Evolutionary conservation across 1,140 invertebrate species (phyloP).

Genomic region (Macrobrachium rosenbergii): DNA sequence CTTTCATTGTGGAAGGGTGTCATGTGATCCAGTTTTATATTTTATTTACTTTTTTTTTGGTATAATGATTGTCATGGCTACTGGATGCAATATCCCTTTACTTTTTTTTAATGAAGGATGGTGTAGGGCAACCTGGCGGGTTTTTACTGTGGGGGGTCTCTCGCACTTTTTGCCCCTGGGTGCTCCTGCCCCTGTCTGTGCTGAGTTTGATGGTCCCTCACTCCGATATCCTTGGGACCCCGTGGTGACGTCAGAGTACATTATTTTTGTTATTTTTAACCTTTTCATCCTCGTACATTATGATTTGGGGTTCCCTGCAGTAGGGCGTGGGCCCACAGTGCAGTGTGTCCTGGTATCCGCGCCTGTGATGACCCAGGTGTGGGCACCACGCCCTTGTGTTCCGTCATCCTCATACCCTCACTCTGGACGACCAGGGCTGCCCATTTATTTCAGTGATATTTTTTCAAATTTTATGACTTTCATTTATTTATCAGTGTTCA

Average conservation of each 20-base stretch:
- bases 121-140: constrained; percentile 10
- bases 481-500: constrained; percentile 21
- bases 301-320: constrained; percentile 29
- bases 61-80: too few relatives aligned
- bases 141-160: not conserved
- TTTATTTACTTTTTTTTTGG: too few relatives aligned
- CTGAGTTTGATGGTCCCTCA: constrained; percentile 43
- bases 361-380: constrained; percentile 31
- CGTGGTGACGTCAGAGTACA: constrained; percentile 45
- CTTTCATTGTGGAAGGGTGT: too few relatives aligned
- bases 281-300: constrained; percentile 32
- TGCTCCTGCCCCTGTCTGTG: constrained; percentile 49
- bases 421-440: constrained; percentile 42
- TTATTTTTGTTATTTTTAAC: constrained; percentile 24
- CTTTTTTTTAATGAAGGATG: not conserved
- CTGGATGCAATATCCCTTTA: too few relatives aligned
- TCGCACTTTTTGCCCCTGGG: constrained; percentile 20
- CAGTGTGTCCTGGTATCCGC: constrained; percentile 24
- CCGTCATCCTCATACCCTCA: constrained; percentile 32
- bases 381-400: constrained; percentile 35
- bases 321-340: constrained; percentile 37
- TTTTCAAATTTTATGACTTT: constrained; percentile 13
- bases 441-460: constrained; percentile 30
- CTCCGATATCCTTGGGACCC: constrained; percentile 48
- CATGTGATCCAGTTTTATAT: too few relatives aligned